Conservation (phyloP, 2,113 vertebrate genomes). For the Cynopterus brachyotis region DNA sequence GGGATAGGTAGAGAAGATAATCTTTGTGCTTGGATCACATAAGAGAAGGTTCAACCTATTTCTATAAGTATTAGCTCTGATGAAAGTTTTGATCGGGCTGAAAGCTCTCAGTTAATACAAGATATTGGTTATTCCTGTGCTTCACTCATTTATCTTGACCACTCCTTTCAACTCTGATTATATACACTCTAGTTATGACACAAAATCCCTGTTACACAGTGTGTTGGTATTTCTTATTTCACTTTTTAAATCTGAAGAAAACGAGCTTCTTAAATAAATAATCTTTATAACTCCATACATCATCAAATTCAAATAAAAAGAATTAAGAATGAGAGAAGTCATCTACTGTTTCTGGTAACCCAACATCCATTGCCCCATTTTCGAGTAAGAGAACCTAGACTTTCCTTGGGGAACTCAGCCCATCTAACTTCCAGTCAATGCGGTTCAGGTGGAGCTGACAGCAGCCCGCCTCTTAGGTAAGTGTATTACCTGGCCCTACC, state of each 20-base stretch:
- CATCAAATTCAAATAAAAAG: neutral
- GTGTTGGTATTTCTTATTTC: neutral
- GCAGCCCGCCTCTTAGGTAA: neutral
- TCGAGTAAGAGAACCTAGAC: neutral
- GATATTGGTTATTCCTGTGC: neutral
- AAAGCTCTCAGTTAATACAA: neutral
- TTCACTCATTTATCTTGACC: neutral
- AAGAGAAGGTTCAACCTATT: neutral
- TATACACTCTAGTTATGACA: neutral
- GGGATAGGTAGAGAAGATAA: neutral
- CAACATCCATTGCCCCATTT: neutral
- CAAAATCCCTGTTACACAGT: neutral
- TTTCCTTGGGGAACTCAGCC: neutral
- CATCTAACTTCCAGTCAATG: neutral
- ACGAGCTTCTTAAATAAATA: neutral
- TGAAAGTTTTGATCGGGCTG: neutral
- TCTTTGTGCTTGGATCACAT: neutral
- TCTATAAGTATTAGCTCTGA: neutral
- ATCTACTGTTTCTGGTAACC: neutral
- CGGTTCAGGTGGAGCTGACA: neutral
- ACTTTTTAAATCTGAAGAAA: constrained; percentile 4
- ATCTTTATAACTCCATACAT: neutral
- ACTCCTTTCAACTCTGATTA: neutral
- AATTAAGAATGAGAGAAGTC: neutral
- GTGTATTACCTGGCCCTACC: neutral